Percentiles rank a stretch among this genome's conserved stretches.
These are phyloP conservation scores for Timema cristinae DNA, from an alignment of 2,888 invertebrate genomes.

Conservation along the genomic window DNA sequence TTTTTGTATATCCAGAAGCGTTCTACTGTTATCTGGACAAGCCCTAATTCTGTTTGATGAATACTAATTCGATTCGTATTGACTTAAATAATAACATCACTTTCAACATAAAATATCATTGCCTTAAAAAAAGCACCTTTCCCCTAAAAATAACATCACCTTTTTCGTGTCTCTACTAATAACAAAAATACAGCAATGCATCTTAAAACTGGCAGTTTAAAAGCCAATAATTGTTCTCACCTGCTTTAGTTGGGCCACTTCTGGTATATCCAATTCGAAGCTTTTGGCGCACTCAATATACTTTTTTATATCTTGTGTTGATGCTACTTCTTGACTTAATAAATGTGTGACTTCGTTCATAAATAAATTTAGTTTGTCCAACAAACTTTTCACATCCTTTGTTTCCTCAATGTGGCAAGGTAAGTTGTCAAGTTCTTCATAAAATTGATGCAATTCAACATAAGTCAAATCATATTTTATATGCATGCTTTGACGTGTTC, in stretches of 20 bases:
- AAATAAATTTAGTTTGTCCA: constrained; percentile 71
- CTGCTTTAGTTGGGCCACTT: constrained; percentile 65
- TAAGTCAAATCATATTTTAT: constrained; percentile 80
- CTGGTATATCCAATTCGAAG: constrained; percentile 82
- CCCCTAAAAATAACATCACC: too few species aligned
- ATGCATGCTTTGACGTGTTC: constrained; percentile 72
- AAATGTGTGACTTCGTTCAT: constrained; percentile 66
- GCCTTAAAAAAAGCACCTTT: too few species aligned
- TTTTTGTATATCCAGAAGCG: too few species aligned
- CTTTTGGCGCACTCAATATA: constrained; percentile 75
- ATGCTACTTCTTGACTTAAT: constrained; percentile 39
- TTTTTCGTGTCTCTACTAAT: too few species aligned
- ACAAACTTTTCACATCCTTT: constrained; percentile 67
- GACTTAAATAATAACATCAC: too few species aligned
- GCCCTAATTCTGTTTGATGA: too few species aligned
- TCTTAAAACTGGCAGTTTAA: too few species aligned
- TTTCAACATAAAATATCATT: too few species aligned
- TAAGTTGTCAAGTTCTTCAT: constrained; percentile 80
- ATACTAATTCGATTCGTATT: too few species aligned
- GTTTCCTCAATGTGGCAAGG: constrained; percentile 85
- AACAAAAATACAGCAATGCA: too few species aligned
- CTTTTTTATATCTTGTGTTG: constrained; percentile 62
- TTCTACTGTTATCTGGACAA: too few species aligned
- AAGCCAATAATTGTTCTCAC: too few species aligned
- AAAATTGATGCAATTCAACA: constrained; percentile 83